Conservation (phyloP, 2,888 invertebrate genomes). For the Ischnus inquisitorius region DNA sequence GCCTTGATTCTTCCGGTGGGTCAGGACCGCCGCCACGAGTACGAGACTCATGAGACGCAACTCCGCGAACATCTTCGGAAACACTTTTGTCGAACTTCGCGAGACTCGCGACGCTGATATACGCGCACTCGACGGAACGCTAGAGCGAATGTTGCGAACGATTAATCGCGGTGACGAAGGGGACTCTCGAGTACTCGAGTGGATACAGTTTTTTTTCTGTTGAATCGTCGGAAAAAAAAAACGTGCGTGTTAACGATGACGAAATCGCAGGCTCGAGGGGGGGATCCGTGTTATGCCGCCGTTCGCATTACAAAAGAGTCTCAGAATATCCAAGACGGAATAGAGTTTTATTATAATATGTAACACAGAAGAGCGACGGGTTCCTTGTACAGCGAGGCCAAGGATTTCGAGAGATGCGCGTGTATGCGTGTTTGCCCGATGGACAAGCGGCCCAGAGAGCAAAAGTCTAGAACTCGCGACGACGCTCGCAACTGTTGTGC, state of each 20-base stretch:
- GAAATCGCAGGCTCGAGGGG: constrained; percentile 7
- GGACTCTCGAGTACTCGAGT: constrained; percentile 1
- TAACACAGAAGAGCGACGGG: not conserved
- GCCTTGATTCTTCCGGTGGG: constrained; percentile 64
- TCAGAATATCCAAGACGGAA: not conserved
- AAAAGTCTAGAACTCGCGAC: constrained; percentile 61
- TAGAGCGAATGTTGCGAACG: not conserved
- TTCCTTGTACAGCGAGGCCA: not conserved
- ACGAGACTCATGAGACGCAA: constrained; percentile 52
- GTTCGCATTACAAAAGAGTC: constrained; percentile 6
- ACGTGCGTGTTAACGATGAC: constrained; percentile 7
- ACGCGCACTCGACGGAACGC: constrained; percentile 11
- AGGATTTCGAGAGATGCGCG: constrained; percentile 24
- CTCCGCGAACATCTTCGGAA: constrained; percentile 52
- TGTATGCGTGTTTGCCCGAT: not conserved
- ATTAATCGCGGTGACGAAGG: not conserved
- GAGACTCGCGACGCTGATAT: not conserved
- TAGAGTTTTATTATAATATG: not conserved
- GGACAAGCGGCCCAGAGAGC: not conserved
- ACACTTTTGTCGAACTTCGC: not conserved
- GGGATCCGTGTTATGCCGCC: not conserved
- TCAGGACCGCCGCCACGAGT: constrained; percentile 47
- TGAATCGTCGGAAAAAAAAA: not conserved
- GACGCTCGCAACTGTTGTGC: constrained; percentile 68
- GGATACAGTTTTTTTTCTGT: not conserved